Conservation (phyloP, 1,140 invertebrate genomes). For the Halotydeus destructor region DNA sequence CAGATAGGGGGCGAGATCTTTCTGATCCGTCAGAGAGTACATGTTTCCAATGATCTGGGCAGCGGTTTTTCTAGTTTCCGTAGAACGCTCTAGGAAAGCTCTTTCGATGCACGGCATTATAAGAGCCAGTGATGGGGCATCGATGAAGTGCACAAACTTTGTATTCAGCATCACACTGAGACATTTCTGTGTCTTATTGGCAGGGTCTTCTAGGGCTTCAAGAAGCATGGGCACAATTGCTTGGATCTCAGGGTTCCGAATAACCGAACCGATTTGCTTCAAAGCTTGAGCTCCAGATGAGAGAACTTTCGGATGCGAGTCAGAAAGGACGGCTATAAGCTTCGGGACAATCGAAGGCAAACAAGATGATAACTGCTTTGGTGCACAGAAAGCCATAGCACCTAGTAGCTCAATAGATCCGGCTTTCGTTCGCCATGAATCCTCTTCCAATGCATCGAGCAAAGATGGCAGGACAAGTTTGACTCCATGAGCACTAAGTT, state of each 20-base stretch:
- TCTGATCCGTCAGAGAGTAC: constrained; percentile 96
- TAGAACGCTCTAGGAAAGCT: constrained; percentile 87
- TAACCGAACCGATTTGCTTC: constrained; percentile 89
- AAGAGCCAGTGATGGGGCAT: constrained; percentile 87
- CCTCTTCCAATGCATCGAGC: constrained; percentile 77
- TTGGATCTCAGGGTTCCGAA: constrained; percentile 96
- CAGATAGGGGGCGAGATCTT: constrained; percentile 88
- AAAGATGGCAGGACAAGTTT: constrained; percentile 80
- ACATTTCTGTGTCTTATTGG: constrained; percentile 76
- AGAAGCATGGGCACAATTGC: constrained; percentile 77
- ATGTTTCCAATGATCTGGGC: constrained; percentile 97
- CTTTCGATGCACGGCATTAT: constrained; percentile 98
- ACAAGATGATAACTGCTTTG: constrained; percentile 91
- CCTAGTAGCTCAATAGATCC: constrained; percentile 88
- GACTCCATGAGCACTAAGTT: constrained; percentile 84
- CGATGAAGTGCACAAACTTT: constrained; percentile 97
- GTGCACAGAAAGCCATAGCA: constrained; percentile 93
- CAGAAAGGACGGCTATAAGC: constrained; percentile 84
- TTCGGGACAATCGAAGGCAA: constrained; percentile 96
- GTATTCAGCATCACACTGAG: constrained; percentile 81
- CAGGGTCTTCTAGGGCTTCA: constrained; percentile 85
- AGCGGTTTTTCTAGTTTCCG: constrained; percentile 94
- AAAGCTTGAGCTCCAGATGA: constrained; percentile 83
- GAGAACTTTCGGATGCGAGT: constrained; percentile 96
- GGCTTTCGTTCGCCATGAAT: constrained; percentile 96